Percentiles rank a stretch among this genome's conserved stretches.
These are phyloP conservation scores for Menura novaehollandiae DNA, from an alignment of 2,113 vertebrate genomes.

Conservation along the genomic window DNA sequence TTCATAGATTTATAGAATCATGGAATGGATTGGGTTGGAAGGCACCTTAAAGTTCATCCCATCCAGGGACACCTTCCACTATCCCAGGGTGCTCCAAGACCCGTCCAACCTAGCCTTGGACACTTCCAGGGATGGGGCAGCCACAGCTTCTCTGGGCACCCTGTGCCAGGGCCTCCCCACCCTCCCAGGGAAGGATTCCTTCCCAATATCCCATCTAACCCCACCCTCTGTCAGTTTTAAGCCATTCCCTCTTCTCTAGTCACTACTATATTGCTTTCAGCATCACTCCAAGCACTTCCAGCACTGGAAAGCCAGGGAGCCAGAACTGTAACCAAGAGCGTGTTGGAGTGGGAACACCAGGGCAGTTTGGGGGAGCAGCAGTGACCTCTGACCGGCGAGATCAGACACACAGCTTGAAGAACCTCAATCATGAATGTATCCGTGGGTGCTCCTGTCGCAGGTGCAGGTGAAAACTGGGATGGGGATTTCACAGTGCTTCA, in stretches of 20 bases:
- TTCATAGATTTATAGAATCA: background rate
- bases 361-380: background rate
- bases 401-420: background rate
- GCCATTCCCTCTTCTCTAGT: background rate
- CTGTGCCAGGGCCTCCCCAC: background rate
- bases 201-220: background rate
- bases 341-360: background rate
- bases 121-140: background rate
- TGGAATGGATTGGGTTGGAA: background rate
- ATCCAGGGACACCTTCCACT: background rate
- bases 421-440: accelerated
- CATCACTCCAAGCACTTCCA: background rate
- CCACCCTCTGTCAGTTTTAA: background rate
- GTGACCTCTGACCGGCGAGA: accelerated
- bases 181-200: too few relatives aligned
- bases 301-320: background rate
- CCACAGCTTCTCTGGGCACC: background rate
- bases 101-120: accelerated
- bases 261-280: background rate
- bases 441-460: background rate
- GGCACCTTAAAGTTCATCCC: background rate
- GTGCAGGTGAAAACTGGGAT: background rate
- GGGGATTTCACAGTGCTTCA: background rate
- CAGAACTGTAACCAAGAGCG: background rate
- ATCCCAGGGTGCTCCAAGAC: background rate